A percentile compares a stretch with the other conserved stretches of the same genome.
Evolutionary conservation across 2,888 invertebrate genomes (phyloP).

Genomic region (Latrodectus elegans): DNA sequence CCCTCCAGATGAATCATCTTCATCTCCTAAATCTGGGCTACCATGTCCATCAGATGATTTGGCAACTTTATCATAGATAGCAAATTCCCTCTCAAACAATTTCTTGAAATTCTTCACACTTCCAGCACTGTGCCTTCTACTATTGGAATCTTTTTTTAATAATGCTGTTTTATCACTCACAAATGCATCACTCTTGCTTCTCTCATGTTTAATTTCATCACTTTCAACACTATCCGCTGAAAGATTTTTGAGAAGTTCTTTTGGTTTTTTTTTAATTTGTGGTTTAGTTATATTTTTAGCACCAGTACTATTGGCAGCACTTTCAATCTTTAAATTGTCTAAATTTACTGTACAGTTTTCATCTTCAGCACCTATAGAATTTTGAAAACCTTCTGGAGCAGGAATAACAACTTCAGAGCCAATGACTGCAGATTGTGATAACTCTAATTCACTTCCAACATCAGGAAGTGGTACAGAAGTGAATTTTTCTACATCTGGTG

Average conservation of each 20-base stretch:
- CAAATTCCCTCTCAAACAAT: constrained; percentile 84
- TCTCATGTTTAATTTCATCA: constrained; percentile 60
- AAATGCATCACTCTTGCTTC: constrained; percentile 66
- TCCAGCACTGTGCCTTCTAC: constrained; percentile 91
- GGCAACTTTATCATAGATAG: constrained; percentile 66
- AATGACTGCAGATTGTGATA: constrained; percentile 53
- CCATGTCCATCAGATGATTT: constrained; percentile 60
- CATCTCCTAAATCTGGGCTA: constrained; percentile 50
- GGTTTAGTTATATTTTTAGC: constrained; percentile 25
- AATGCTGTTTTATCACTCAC: constrained; percentile 51
- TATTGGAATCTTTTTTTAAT: constrained; percentile 80
- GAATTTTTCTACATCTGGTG: constrained; percentile 48
- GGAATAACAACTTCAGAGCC: constrained; percentile 61
- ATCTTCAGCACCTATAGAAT: constrained; percentile 58
- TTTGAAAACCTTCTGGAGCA: constrained; percentile 66
- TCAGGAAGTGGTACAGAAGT: constrained; percentile 44
- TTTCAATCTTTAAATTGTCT: constrained; percentile 44
- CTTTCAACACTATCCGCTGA: constrained; percentile 21
- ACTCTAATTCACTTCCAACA: constrained; percentile 45
- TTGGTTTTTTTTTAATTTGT: constrained; percentile 47
- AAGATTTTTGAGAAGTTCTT: constrained; percentile 23
- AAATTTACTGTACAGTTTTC: constrained; percentile 42
- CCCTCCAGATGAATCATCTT: constrained; percentile 38
- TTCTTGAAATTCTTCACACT: constrained; percentile 94
- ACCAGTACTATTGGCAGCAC: constrained; percentile 48